Evolutionary conservation across 1,140 invertebrate genomes (phyloP).

Genomic region (Planococcus citri): DNA sequence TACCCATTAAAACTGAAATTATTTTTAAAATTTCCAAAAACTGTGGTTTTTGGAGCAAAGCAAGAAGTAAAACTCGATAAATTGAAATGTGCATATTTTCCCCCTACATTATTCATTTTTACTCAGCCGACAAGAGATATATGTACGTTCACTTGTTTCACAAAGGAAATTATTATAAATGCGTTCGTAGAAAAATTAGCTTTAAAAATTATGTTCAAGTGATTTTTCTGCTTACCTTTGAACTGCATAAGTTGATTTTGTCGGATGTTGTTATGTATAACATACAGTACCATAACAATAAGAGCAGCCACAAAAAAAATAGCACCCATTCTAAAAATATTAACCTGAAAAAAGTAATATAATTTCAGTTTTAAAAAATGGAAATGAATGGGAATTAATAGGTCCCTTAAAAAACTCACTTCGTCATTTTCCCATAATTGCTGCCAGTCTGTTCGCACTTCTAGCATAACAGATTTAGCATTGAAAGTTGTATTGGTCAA

Average conservation of each 20-base stretch:
- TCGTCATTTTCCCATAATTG: slow-evolving; percentile 34
- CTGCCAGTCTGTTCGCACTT: slow-evolving; percentile 40
- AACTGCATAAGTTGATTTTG: slow-evolving; percentile 9
- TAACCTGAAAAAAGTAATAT: background rate
- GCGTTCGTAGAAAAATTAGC: too few relatives aligned
- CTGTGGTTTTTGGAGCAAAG: background rate
- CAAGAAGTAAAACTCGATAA: too few relatives aligned
- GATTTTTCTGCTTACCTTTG: slow-evolving; percentile 9
- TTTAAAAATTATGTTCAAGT: too few relatives aligned
- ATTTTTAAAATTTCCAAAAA: background rate
- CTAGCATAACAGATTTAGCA: slow-evolving; percentile 42
- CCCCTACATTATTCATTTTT: too few relatives aligned
- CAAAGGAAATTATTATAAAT: too few relatives aligned
- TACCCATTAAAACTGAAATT: too few relatives aligned
- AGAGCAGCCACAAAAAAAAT: background rate
- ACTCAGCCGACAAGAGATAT: too few relatives aligned
- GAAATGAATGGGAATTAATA: too few relatives aligned
- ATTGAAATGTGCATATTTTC: too few relatives aligned
- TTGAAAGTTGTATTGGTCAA: slow-evolving; percentile 34
- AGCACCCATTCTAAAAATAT: background rate
- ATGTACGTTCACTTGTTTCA: too few relatives aligned
- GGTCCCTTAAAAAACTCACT: background rate
- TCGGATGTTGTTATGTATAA: background rate
- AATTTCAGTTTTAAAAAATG: background rate
- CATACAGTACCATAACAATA: background rate